These are phyloP conservation scores for Pachypanchax playfairii DNA, from an alignment of 2,113 vertebrate species.

Conservation along the genomic window DNA sequence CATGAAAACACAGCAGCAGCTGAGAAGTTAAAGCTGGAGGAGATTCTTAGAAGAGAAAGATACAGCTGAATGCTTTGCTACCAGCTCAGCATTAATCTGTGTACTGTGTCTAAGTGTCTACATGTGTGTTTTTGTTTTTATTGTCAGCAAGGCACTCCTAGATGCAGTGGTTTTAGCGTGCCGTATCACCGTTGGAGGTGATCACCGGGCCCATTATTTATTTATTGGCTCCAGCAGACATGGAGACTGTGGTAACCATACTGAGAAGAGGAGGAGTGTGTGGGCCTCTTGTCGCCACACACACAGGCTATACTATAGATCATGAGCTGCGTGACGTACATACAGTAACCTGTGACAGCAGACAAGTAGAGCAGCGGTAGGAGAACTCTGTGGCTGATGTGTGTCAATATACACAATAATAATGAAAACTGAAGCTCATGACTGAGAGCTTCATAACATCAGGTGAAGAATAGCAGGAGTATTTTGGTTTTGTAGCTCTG, in stretches of 20 bases:
- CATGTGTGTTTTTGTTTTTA: slow-evolving; percentile 52
- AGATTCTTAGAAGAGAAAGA: slow-evolving; percentile 28
- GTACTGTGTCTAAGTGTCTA: slow-evolving; percentile 21
- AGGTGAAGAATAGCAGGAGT: no score
- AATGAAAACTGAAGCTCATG: background rate
- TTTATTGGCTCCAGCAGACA: slow-evolving; percentile 78
- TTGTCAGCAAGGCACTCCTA: slow-evolving; percentile 70
- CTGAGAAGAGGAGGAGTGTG: slow-evolving; percentile 61
- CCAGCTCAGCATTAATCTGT: slow-evolving; percentile 34
- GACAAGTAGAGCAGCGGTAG: background rate
- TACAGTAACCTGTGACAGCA: slow-evolving; percentile 28
- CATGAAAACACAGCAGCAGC: slow-evolving; percentile 5
- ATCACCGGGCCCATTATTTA: slow-evolving; percentile 77
- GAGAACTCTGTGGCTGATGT: background rate
- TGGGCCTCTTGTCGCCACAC: slow-evolving; percentile 41
- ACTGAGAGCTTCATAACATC: background rate
- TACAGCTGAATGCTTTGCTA: slow-evolving; percentile 26
- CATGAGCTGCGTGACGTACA: slow-evolving; percentile 1
- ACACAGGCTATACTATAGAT: slow-evolving; percentile 42
- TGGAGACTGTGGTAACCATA: slow-evolving; percentile 76
- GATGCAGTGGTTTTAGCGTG: slow-evolving; percentile 68
- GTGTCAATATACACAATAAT: background rate
- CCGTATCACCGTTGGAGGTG: slow-evolving; percentile 73
- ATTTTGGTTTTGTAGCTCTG: slow-evolving; percentile 6
- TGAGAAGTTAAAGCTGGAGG: background rate